Percentiles rank a stretch among this genome's conserved stretches.
Evolutionary conservation across 1,140 invertebrate genomes (phyloP).

Genomic region (Trinorchestia longiramus): DNA sequence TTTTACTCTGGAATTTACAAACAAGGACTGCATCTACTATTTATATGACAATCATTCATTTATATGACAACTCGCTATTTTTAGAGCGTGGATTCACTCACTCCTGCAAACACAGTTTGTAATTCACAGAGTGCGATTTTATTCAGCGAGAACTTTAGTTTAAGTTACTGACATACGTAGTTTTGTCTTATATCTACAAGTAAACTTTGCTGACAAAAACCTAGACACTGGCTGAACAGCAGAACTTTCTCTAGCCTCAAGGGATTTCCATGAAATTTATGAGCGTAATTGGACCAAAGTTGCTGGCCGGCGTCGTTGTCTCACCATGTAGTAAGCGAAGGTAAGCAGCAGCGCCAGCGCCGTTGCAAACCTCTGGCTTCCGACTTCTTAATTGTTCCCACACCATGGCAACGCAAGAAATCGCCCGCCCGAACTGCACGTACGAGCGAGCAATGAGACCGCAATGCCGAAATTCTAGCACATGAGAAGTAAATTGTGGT

Average conservation of each 20-base stretch:
- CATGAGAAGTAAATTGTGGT: not conserved
- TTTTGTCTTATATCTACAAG: not conserved
- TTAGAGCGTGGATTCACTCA: not conserved
- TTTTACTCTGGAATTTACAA: not conserved
- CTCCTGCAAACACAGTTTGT: not conserved
- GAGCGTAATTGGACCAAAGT: not conserved
- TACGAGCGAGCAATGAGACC: not conserved
- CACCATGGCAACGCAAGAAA: not conserved
- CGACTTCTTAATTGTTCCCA: not conserved
- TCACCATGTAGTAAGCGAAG: not conserved
- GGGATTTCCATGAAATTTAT: not conserved
- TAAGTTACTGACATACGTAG: not conserved
- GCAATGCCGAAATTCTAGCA: not conserved
- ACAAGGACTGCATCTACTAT: not conserved
- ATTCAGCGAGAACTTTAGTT: not conserved
- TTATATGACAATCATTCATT: not conserved
- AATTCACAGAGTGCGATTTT: not conserved
- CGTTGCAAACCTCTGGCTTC: not conserved
- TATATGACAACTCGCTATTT: not conserved
- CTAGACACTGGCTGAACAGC: not conserved
- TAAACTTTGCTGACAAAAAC: not conserved
- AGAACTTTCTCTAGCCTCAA: not conserved
- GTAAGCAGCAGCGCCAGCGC: not conserved
- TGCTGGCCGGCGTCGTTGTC: not conserved
- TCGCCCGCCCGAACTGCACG: not conserved